Evolutionary conservation across 1,140 invertebrate species (phyloP), one percentile per base, ranked within the genome.

Genomic region (Drosophila micromelanica): DNA sequence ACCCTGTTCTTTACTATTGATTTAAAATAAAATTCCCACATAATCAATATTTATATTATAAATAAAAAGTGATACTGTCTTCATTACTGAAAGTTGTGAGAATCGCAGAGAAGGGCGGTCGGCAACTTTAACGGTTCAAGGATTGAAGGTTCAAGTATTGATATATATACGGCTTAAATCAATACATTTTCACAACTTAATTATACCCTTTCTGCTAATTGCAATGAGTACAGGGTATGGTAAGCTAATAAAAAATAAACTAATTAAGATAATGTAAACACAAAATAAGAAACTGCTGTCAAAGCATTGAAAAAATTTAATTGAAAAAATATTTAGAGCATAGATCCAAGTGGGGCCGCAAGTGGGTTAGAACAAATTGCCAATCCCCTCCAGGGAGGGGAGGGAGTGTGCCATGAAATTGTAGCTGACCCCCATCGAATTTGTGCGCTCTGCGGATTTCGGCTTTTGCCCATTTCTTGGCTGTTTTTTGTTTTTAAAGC

Each of bases 301-400:
- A 37, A 8, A 52, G 61, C 61, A 55, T n/a, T 51, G 38, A 65
- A 55, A 52, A 42, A 57, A 57, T 13, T 38, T 57, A 72, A 65
- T 65, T 72, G 52, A 65, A 72, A 61, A 65, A 49, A 57, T 72
- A 72, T 72, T 65, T 57, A 57, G 73, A 76, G 61, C 73, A 65
- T 52, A 72, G 68, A 65, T 52, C 13, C 6, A 35, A 52, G 30
- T 0, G 30, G 30, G 30, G 56, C 40, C 46, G 35, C 48, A 76
- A 76, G 12, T 76, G 61, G 73, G 69, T 46, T 75, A 75, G 73
- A 75, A 75, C 69, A 42, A 62, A 68, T 68, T 73, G 49, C 17
- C 63, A 59, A 54, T 46, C 37, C 37, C 11, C 13, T n/a, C 45
- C 13, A 35, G n/a, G n/a, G 15, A 12, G 17, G 45, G 5, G 15